Evolutionary conservation across 2,888 invertebrate genomes (phyloP).

Genomic region (Homarus gammarus): DNA sequence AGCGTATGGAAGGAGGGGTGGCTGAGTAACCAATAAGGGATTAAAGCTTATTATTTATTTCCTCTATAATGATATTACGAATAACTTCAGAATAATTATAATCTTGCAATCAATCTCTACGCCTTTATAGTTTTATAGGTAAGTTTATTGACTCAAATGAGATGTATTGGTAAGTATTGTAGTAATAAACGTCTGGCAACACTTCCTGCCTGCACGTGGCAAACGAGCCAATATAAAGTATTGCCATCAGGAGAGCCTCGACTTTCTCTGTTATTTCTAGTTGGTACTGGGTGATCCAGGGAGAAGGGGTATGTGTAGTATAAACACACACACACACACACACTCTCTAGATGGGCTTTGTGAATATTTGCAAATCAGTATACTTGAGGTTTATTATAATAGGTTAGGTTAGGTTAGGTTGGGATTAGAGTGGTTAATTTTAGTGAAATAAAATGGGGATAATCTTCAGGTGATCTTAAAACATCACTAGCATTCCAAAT

Average conservation of each 20-base stretch:
- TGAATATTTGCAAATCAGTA: no score
- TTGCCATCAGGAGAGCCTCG: constrained; percentile 34
- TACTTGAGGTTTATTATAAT: no score
- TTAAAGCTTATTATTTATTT: not conserved
- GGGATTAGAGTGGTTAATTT: no score
- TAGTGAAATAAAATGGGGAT: no score
- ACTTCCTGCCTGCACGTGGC: constrained; percentile 34
- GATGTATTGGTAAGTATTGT: not conserved
- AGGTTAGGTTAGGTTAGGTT: no score
- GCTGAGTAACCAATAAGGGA: not conserved
- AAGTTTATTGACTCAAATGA: no score
- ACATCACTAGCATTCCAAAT: no score
- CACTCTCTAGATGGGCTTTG: no score
- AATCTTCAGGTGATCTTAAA: no score
- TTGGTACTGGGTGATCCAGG: constrained; percentile 20
- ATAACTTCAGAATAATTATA: not conserved
- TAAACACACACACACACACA: not conserved
- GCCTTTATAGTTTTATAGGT: no score
- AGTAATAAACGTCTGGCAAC: not conserved
- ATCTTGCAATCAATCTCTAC: no score
- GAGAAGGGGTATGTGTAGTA: not conserved
- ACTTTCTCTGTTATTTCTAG: constrained; percentile 35
- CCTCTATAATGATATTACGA: not conserved
- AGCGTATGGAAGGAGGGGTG: constrained; percentile 34
- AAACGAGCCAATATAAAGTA: constrained; percentile 52